Evolutionary conservation across 2,113 vertebrate genomes (phyloP).

Genomic region (Podarcis cretensis): DNA sequence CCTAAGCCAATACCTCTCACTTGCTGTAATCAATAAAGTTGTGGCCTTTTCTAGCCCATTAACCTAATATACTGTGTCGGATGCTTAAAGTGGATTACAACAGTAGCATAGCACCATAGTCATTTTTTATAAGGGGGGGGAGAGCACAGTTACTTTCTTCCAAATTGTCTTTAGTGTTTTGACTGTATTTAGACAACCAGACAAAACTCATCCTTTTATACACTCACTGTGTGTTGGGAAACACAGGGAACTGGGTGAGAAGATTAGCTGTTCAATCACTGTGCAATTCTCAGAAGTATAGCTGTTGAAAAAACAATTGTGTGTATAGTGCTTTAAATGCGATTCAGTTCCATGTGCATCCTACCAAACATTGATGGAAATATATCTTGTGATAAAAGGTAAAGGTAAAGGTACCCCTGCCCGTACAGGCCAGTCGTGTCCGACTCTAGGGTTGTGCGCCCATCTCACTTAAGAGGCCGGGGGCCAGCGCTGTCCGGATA

Average conservation of each 20-base stretch:
- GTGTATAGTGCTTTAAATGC: not conserved
- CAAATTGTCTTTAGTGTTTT: not conserved
- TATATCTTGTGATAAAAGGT: not conserved
- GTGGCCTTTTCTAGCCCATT: too few species aligned
- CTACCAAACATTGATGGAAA: not conserved
- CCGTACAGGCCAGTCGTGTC: too few species aligned
- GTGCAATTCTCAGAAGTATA: not conserved
- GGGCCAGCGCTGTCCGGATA: too few species aligned
- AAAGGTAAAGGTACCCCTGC: too few species aligned
- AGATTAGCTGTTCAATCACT: not conserved
- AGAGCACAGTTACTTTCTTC: not conserved
- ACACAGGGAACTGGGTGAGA: not conserved
- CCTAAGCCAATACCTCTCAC: too few species aligned
- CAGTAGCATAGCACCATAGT: too few species aligned
- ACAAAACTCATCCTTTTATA: too few species aligned
- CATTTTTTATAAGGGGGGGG: not conserved
- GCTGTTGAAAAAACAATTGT: not conserved
- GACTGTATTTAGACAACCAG: not conserved
- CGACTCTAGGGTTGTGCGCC: too few species aligned
- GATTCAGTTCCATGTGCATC: not conserved
- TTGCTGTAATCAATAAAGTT: too few species aligned
- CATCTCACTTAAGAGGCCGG: too few species aligned
- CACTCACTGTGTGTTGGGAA: not conserved
- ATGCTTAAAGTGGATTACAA: not conserved
- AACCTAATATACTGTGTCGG: too few species aligned